A percentile compares a stretch with the other conserved stretches of the same genome.
Conservation (phyloP, 2,113 vertebrate genomes). For the Pelmatolapia mariae region DNA sequence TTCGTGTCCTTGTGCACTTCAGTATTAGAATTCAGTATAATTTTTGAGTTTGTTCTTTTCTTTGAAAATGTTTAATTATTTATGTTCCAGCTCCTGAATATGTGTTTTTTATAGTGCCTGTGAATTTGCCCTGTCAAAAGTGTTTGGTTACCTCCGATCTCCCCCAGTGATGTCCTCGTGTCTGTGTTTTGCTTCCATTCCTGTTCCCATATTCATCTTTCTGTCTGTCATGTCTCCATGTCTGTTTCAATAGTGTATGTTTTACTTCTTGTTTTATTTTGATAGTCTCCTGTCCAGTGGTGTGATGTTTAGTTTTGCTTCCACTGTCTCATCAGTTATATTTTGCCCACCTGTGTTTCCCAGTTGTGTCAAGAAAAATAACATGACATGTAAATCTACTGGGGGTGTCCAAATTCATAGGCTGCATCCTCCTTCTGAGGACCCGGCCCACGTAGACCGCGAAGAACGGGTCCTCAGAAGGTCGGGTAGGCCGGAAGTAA, state of each 20-base stretch:
- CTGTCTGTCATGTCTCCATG: neutral
- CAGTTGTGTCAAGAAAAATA: neutral
- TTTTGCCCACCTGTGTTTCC: neutral
- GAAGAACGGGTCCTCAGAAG: neutral
- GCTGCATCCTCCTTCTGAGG: neutral
- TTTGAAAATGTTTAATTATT: neutral
- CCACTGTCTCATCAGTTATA: neutral
- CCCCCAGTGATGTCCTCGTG: neutral
- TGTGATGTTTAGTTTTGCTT: neutral
- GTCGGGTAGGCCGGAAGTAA: neutral
- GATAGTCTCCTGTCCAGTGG: neutral
- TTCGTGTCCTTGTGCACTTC: neutral
- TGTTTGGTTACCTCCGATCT: neutral
- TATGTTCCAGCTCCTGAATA: neutral
- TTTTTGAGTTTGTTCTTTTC: neutral
- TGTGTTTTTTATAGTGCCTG: neutral
- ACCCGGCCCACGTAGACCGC: rapidly evolving
- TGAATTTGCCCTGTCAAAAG: neutral
- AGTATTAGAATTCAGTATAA: neutral
- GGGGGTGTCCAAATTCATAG: rapidly evolving
- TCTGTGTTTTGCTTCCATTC: neutral
- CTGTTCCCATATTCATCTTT: neutral
- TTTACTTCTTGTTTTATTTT: neutral
- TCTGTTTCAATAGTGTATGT: neutral
- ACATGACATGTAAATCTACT: neutral